Conservation (phyloP, 2,888 invertebrate genomes). For the Lomographa bimaculata region DNA sequence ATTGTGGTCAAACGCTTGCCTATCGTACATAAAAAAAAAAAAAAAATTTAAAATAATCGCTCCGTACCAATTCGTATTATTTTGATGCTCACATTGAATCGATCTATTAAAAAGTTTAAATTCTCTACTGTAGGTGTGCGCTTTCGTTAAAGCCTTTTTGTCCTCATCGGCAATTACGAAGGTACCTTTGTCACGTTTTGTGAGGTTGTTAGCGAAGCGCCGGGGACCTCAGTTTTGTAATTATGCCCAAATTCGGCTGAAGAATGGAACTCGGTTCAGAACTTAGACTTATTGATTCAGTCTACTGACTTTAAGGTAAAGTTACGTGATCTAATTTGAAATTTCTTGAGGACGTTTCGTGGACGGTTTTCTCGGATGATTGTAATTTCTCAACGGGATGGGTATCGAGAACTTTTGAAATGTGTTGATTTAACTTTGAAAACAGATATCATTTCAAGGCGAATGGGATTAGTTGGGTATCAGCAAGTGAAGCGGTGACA, state of each 20-base stretch:
- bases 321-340: constrained; percentile 40
- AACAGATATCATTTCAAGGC: background rate
- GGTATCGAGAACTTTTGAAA: constrained; percentile 13
- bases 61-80: no score
- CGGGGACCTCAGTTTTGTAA: constrained; percentile 29
- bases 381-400: constrained; percentile 22
- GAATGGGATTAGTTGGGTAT: no score
- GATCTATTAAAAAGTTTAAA: constrained; percentile 19
- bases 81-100: no score
- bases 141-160: constrained; percentile 23
- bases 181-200: constrained; percentile 35
- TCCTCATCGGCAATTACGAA: constrained; percentile 31
- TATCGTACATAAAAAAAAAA: no score
- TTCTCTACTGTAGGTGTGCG: constrained; percentile 20
- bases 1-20: no score
- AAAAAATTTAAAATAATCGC: no score
- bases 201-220: constrained; percentile 31
- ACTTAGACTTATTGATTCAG: constrained; percentile 40
- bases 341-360: constrained; percentile 32
- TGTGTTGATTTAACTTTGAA: constrained; percentile 13
- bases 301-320: constrained; percentile 34
- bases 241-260: constrained; percentile 36
- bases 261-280: constrained; percentile 33
- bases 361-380: constrained; percentile 29
- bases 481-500: no score